Percentiles rank a stretch among this genome's conserved stretches.
phyloP scores from a whole-genome alignment of 2,797 vertebrate genomes.

The Hipposideros larvatus region DNA sequence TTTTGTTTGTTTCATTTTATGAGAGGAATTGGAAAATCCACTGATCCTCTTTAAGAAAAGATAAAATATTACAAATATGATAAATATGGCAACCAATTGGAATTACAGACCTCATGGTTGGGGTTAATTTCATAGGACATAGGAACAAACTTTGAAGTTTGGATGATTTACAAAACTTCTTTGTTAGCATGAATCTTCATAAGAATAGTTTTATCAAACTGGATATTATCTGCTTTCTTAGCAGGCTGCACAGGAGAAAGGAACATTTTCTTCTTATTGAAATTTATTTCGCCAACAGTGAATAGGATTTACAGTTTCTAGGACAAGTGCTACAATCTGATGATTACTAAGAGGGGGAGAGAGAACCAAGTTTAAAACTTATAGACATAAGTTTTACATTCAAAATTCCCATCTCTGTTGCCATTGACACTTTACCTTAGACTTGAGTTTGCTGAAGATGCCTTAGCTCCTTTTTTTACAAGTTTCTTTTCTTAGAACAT shows the following conservation, averaged over 20 bases:
- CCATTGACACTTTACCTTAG: neutral
- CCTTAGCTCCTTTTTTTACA: neutral
- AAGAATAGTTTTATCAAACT: neutral
- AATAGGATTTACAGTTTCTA: neutral
- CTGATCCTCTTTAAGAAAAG: neutral
- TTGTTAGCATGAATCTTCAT: neutral
- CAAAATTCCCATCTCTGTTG: neutral
- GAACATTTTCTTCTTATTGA: conserved; percentile 12
- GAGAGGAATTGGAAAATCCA: neutral
- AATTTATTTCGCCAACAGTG: neutral
- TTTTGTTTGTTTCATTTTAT: neutral
- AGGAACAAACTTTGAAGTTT: neutral
- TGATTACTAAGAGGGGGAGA: neutral
- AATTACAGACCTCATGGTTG: neutral
- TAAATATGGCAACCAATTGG: neutral
- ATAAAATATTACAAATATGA: neutral
- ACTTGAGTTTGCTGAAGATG: neutral
- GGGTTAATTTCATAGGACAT: neutral
- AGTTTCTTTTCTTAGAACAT: neutral
- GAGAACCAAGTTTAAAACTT: conserved; percentile 19
- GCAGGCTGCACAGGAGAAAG: neutral
- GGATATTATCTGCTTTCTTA: neutral
- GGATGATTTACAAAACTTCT: neutral
- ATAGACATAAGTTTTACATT: neutral
- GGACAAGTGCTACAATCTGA: neutral